Base-by-base conservation (phyloP, 1,140 invertebrate species). In the Ceratina japonica region DNA sequence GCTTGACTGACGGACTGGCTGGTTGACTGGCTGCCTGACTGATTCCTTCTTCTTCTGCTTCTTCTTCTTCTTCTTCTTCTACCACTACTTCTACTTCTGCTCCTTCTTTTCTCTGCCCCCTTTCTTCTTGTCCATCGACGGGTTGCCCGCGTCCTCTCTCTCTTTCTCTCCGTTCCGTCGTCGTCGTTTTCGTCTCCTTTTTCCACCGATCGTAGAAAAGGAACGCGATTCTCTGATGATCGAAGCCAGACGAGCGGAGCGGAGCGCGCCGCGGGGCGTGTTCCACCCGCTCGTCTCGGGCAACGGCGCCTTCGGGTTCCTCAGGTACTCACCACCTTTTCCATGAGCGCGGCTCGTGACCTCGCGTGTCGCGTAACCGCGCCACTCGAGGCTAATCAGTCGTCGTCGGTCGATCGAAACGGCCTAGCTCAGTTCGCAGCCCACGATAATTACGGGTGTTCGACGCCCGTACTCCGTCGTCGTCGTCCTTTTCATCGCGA, bases 1-100 rank as follows among this genome's bases (percentile, higher is more conserved):
- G 82, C 81, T 88, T 85, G 88, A 79, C 86, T 88, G 87, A 89
- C 85, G 85, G 84, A 86, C 85, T 84, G 86, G 77, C 81, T 83
- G 85, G 73, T 83, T 86, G 84, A 79, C 86, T 81, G 81, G 83
- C 52, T 81, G 74, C 56, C 87, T 84, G 84, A 83, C 78, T 87
- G 85, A 85, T 78, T 85, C 54, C 83, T 82, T 83, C 80, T 76
- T 86, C 83, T 80, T 82, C 75, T 65, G 70, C 65, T 68, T 49
- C 37, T 59, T 24, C 31, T 8, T 15, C 24, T 54, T 65, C 22
- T 37, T 37, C 72, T 8, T 15, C 65, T 51, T 37, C 49, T 54
- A 51, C 24, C 22, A 63, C 71, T 72, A 16, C 44, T 18, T 82
- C 79, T 22, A 37, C 20, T 16, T 56, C 61, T 62, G 24, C n/a